Base-by-base conservation (phyloP, 1,140 invertebrate species). In the Drosophila navojoa region DNA sequence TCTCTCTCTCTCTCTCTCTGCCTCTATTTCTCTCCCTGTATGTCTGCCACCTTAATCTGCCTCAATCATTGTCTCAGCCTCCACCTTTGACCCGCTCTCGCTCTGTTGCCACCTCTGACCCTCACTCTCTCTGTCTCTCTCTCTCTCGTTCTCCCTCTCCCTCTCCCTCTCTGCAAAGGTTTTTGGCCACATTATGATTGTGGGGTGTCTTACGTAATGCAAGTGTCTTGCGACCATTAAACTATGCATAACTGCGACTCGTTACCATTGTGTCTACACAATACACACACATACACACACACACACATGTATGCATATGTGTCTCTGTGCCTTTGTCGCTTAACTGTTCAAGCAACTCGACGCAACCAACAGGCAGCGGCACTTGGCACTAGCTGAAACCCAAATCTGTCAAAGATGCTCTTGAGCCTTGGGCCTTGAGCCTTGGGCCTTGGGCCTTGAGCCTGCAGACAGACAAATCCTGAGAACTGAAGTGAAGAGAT, bases 371-470 rank as follows among this genome's bases (percentile, higher is more conserved):
- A 32, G 25, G 13, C 4, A 22, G 19, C 19, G 13, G 9, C 11
- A 13, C 22, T 10, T 32, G 32, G 32, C 13, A 25, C 7, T 7
- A 27, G 15, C 29, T 16, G 16, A 10, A n/a, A 57, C 16, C 52
- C 53, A 66, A 52, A 44, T 66, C 62, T 53, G n/a, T 71, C 54
- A 71, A 40, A 13, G 7, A 32, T 6, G 40, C 59, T 6, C 58
- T 70, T 70, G 60, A 71, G 59, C 38, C 44, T 10, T 45, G 15
- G 13, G 19, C 60, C 22, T 4, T 45, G 15, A 16, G 19, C 60
- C 22, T 1, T 45, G 15, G 13, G 19, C 60, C 22, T 1, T 45
- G 15, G 13, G 19, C 38, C 44, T 11, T 45, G 15, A 16, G 19
- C 60, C 22, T 4, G 11, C 5, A 32, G 16, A 13, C 45, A 58